Evolutionary conservation across 2,888 invertebrate genomes (phyloP).

Genomic region (Ptilodon capucinus): DNA sequence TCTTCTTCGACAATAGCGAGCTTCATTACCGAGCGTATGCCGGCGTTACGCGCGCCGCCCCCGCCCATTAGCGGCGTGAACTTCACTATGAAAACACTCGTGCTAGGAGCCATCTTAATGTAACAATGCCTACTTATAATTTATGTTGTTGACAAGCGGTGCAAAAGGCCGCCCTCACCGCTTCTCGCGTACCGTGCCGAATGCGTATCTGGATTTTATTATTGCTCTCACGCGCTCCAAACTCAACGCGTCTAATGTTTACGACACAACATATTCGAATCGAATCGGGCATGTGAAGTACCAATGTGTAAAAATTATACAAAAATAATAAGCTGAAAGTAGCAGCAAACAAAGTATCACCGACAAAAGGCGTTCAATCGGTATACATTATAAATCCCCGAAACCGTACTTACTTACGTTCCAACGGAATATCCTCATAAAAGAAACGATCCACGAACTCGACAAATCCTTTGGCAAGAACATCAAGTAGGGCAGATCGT

Average conservation of each 20-base stretch:
- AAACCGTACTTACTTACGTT: constrained; percentile 74
- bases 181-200: constrained; percentile 52
- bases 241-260: constrained; percentile 14
- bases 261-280: constrained; percentile 18
- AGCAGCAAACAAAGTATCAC: constrained; percentile 1
- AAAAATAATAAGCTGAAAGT: background rate
- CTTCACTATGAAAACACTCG: constrained; percentile 73
- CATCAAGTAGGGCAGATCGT: constrained; percentile 79
- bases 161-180: constrained; percentile 57
- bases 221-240: constrained; percentile 34
- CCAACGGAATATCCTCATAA: constrained; percentile 71
- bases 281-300: background rate
- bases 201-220: constrained; percentile 67
- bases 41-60: constrained; percentile 75
- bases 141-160: constrained; percentile 74
- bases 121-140: constrained; percentile 74
- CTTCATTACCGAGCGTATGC: constrained; percentile 78
- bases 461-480: constrained; percentile 80
- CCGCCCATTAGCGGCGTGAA: constrained; percentile 68
- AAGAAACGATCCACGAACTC: constrained; percentile 76
- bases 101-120: constrained; percentile 63
- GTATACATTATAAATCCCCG: constrained; percentile 72
- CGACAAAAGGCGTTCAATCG: constrained; percentile 53
- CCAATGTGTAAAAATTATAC: background rate
- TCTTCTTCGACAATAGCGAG: constrained; percentile 73